Conservation (phyloP, 92 coral and sea anemone genomes). For the Palythoa grandis region DNA sequence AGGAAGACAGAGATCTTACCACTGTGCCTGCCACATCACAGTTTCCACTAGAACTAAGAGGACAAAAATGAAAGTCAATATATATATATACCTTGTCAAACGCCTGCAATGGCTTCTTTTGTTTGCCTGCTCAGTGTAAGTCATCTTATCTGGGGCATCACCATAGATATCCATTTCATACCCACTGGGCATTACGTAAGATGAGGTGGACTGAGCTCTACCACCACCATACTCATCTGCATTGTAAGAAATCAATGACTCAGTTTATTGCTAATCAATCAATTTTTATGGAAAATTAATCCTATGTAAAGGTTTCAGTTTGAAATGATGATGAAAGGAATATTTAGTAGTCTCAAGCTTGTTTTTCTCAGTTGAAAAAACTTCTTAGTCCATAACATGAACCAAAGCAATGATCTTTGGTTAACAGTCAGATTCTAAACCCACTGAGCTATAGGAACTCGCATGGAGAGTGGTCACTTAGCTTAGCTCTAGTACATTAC, state of each 20-base stretch:
- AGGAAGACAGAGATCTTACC: too few relatives aligned
- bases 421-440: too few relatives aligned
- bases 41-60: too few relatives aligned
- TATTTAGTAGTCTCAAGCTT: background rate
- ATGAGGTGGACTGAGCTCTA: constrained; percentile 76
- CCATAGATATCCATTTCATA: constrained; percentile 98
- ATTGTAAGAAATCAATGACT: background rate
- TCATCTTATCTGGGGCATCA: constrained; percentile 99
- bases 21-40: too few relatives aligned
- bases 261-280: background rate
- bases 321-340: background rate
- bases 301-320: background rate
- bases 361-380: too few relatives aligned
- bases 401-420: too few relatives aligned
- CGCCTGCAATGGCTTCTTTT: constrained; percentile 95
- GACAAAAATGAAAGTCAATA: background rate
- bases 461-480: too few relatives aligned
- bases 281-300: too few relatives aligned
- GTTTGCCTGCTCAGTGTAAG: constrained; percentile 98
- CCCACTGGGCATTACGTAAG: constrained; percentile 90
- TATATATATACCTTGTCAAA: constrained; percentile 80
- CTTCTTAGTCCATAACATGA: too few relatives aligned
- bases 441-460: too few relatives aligned
- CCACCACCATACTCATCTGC: constrained; percentile 81
- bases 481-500: too few relatives aligned